phyloP scores from a whole-genome alignment of 2,888 invertebrate genomes.

The Hypomecis atomaria region DNA sequence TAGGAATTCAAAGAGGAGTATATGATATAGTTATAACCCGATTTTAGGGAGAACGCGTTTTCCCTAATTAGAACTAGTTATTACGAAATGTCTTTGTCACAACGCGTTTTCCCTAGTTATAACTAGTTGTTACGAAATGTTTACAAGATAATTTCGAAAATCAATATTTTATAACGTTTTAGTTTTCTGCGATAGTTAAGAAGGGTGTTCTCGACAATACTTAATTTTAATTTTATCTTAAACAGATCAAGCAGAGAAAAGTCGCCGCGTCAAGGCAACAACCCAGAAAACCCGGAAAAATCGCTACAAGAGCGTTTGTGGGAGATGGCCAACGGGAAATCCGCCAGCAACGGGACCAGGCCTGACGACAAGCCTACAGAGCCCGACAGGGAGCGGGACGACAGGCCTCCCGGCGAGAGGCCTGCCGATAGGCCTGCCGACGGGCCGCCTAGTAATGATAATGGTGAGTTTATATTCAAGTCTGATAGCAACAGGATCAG shows the following conservation, averaged over 20 bases:
- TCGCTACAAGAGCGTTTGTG: slow-evolving; percentile 79
- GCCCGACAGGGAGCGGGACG: slow-evolving; percentile 21
- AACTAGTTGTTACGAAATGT: too few species aligned
- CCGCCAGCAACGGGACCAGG: slow-evolving; percentile 27
- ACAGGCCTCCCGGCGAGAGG: slow-evolving; percentile 31
- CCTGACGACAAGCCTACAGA: slow-evolving; percentile 34
- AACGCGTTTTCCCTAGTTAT: too few species aligned
- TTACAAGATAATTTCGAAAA: too few species aligned
- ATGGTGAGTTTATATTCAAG: slow-evolving; percentile 22
- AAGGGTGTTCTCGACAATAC: not conserved
- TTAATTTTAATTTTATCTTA: not conserved
- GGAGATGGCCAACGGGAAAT: slow-evolving; percentile 82
- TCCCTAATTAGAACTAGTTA: too few species aligned
- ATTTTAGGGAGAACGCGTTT: too few species aligned
- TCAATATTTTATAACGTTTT: too few species aligned
- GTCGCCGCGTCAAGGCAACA: slow-evolving; percentile 57
- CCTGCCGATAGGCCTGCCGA: slow-evolving; percentile 28
- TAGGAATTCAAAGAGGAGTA: too few species aligned
- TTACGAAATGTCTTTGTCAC: too few species aligned
- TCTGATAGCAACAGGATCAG: too few species aligned
- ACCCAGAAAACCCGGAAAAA: slow-evolving; percentile 57
- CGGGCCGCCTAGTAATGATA: slow-evolving; percentile 37
- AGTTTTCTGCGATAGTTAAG: too few species aligned
- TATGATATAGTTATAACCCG: too few species aligned
- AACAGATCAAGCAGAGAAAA: slow-evolving; percentile 65